A percentile compares a stretch with the other conserved stretches of the same genome.
Evolutionary conservation across 2,797 vertebrate species (phyloP).

Genomic region (Tamandua tetradactyla): DNA sequence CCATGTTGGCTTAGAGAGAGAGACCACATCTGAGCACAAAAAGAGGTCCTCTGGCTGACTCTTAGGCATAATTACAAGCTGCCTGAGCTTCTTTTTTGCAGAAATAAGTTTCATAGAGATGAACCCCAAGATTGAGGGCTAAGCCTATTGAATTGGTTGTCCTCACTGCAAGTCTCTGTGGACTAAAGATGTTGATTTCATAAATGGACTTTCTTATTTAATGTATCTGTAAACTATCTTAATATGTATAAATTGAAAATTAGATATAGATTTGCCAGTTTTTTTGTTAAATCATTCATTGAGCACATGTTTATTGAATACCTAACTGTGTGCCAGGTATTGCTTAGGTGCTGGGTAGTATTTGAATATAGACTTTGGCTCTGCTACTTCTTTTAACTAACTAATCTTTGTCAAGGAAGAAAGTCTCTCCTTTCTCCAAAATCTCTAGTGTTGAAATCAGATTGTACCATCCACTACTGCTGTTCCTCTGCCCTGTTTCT

Average conservation of each 20-base stretch:
- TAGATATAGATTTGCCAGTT: background rate
- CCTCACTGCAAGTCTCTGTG: background rate
- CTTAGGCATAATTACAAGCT: too few species aligned
- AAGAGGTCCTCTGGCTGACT: too few species aligned
- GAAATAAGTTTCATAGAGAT: too few species aligned
- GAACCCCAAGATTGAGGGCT: too few species aligned
- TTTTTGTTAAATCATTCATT: background rate
- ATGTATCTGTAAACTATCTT: background rate
- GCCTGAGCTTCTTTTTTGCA: too few species aligned
- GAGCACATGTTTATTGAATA: background rate
- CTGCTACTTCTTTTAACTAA: background rate
- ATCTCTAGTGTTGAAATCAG: background rate
- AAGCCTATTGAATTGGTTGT: too few species aligned
- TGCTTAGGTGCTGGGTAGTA: background rate
- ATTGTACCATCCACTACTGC: background rate
- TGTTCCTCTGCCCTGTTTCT: background rate
- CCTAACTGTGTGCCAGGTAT: background rate
- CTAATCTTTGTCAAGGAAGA: background rate
- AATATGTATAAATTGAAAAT: background rate
- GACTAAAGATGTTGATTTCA: background rate
- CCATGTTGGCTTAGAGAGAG: too few species aligned
- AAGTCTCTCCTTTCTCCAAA: background rate
- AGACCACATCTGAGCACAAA: too few species aligned
- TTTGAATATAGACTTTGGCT: background rate
- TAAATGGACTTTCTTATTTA: background rate